phyloP scores from a whole-genome alignment of 2,888 invertebrate species.

The Apantesis nais region DNA sequence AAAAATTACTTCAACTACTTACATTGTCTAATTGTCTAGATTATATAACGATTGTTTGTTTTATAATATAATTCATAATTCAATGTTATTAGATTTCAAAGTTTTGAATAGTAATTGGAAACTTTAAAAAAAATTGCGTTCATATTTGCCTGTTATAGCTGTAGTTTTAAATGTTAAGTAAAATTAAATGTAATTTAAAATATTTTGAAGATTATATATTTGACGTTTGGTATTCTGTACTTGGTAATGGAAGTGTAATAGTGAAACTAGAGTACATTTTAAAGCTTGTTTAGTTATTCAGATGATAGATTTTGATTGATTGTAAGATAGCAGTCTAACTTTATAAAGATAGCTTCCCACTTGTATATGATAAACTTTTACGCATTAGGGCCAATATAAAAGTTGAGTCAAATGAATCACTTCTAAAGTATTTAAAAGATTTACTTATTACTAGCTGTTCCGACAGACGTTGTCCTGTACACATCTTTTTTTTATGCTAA shows the following conservation, averaged over 20 bases:
- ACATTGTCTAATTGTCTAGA: not conserved
- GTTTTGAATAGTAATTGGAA: not conserved
- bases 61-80: not conserved
- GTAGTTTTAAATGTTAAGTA: not conserved
- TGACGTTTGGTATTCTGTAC: not conserved
- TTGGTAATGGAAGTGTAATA: no score
- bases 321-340: not conserved
- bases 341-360: not conserved
- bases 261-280: not conserved
- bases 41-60: not conserved
- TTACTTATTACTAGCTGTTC: not conserved
- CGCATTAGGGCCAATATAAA: no score
- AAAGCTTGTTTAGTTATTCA: not conserved
- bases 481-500: no score
- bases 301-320: conserved; percentile 6
- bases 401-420: not conserved
- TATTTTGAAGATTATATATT: not conserved
- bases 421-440: not conserved
- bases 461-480: no score
- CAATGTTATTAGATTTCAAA: not conserved
- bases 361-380: no score
- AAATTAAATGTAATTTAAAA: not conserved
- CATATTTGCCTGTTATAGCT: not conserved
- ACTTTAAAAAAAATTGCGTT: not conserved
- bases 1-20: not conserved